phyloP scores from a whole-genome alignment of 2,113 vertebrate species.

The Pteruthius melanotis region DNA sequence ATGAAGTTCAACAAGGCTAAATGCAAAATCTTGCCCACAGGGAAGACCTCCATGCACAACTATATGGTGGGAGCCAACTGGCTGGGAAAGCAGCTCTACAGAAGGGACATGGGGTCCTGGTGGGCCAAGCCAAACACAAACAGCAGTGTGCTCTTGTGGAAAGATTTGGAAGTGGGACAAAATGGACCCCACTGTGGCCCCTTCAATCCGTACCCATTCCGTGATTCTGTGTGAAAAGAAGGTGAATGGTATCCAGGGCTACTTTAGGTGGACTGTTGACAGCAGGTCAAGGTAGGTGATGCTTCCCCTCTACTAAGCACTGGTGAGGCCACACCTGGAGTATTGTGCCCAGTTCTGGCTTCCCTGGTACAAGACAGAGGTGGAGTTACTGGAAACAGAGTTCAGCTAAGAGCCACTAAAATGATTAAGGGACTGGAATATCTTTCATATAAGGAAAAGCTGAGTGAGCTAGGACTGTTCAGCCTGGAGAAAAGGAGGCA shows the following conservation, averaged over 20 bases:
- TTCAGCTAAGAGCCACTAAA: not conserved
- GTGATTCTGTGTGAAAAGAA: not conserved
- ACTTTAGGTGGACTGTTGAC: not conserved
- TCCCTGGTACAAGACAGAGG: not conserved
- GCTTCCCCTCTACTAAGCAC: not conserved
- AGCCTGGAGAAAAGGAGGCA: not conserved
- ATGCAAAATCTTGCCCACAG: not conserved
- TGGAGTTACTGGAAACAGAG: not conserved
- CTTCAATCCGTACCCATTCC: not conserved
- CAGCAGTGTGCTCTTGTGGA: not conserved
- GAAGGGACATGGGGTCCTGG: not conserved
- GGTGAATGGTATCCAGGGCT: not conserved
- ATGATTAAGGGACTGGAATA: not conserved
- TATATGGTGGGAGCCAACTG: not conserved
- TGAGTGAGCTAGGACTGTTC: not conserved
- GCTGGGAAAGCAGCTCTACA: not conserved
- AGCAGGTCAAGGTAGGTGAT: not conserved
- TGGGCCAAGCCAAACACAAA: not conserved
- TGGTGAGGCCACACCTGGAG: not conserved
- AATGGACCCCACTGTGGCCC: not conserved
- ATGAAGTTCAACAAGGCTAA: not conserved
- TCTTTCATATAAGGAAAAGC: not conserved
- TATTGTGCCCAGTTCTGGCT: not conserved
- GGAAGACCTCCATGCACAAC: not conserved
- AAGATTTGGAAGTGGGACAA: not conserved